Evolutionary conservation across 2,113 vertebrate genomes (phyloP), one percentile per base, ranked within the genome.

Genomic region (Tiliqua scincoides): DNA sequence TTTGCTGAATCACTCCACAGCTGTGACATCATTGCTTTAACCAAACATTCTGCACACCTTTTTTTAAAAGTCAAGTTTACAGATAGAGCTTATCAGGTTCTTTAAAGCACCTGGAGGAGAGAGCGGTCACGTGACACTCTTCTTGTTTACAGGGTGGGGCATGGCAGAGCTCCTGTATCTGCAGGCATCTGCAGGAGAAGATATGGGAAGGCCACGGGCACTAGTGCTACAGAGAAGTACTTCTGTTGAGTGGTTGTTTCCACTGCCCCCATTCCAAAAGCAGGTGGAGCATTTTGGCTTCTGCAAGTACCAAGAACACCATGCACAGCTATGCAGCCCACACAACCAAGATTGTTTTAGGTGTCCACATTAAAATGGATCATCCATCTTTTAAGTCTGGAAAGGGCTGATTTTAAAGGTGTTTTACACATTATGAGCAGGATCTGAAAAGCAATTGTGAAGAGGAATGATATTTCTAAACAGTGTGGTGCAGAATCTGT

Each of bases 1-100:
- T 89, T 86, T 72, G 75, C 90, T 90, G 84, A 85, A 86, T 90
- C 89, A 84, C 88, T 87, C 88, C 88, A 91, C 92, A 94, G 89
- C 95, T 95, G 91, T 93, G 93, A 94, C 93, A 94, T 95, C 94
- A 95, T 90, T 90, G 89, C 93, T 89, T 89, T 91, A 48, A 89
- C 89, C 93, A 91, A 95, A 95, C 89, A 91, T 95, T 95, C 94
- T 92, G 94, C 92, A 89, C 89, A 83, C 18, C 2, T 90, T 90
- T 93, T 57, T 93, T 93, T 92, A 95, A 94, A 94, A 92, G 89
- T 89, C 93, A 93, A 93, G 90, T 93, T 93, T 92, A 3, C 37
- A 95, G 93, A 95, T 91, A 95, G 88, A 93, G 91, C 89, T 94
- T 94, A 94, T 93, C 94, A 21, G 87, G 61, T 95, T 90, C 91